A percentile compares a stretch with the other conserved stretches of the same genome.
Conservation (phyloP, 2,797 vertebrate genomes). For the Microctenopoma steveboyesi region DNA sequence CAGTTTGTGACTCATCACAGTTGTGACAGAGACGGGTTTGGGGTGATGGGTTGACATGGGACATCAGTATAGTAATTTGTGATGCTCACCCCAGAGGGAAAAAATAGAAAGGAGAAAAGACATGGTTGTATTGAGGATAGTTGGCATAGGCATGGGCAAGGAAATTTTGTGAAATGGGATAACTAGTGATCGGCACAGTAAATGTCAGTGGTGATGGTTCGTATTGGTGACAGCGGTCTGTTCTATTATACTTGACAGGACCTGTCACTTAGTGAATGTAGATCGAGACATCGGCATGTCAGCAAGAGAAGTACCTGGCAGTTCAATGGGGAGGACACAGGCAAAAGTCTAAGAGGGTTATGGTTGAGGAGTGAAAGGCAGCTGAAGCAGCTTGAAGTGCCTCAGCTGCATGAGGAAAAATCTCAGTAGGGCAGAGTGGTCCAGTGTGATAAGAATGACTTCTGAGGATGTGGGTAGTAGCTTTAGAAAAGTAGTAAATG, state of each 20-base stretch:
- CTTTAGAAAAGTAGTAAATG: conserved; percentile 9
- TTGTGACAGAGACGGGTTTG: conserved; percentile 9
- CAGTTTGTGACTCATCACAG: background rate
- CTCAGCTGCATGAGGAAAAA: background rate
- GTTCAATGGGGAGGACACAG: conserved; percentile 37
- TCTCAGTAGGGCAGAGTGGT: conserved; percentile 3
- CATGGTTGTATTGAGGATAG: conserved; percentile 19
- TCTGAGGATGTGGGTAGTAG: conserved; percentile 1
- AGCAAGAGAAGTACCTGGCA: conserved; percentile 50
- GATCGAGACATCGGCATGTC: conserved; percentile 41
- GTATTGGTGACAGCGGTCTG: conserved; percentile 45
- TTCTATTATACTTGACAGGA: conserved; percentile 58
- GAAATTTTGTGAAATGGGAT: conserved; percentile 41
- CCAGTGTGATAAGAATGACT: conserved; percentile 8
- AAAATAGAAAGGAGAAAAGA: conserved; percentile 13
- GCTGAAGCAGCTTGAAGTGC: conserved; percentile 19
- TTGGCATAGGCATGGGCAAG: conserved; percentile 48
- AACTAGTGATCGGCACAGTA: conserved; percentile 37
- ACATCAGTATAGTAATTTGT: conserved; percentile 36
- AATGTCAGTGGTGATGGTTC: conserved; percentile 50
- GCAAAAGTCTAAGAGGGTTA: conserved; percentile 30
- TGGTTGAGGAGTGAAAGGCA: conserved; percentile 35
- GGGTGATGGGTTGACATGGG: conserved; percentile 16
- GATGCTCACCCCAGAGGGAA: conserved; percentile 9
- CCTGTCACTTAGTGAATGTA: conserved; percentile 54